phyloP scores from a whole-genome alignment of 2,113 vertebrate species.

The Dipodomys ordii region DNA sequence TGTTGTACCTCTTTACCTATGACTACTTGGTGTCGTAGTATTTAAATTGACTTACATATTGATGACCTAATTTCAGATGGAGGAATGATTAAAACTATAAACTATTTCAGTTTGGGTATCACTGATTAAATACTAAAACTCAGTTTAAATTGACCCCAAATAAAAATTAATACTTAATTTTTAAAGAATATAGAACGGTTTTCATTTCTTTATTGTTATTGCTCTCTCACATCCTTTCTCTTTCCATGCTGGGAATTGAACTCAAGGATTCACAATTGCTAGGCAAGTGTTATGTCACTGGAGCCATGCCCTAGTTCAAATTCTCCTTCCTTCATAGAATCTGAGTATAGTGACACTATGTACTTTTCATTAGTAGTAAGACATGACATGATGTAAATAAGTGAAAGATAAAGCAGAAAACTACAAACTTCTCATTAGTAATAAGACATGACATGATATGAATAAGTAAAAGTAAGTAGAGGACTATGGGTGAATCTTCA shows the following conservation, averaged over 20 bases:
- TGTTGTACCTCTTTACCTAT: not conserved
- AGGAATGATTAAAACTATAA: constrained; percentile 22
- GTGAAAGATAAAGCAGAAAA: not conserved
- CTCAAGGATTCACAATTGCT: too few relatives aligned
- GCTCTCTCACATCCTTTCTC: too few relatives aligned
- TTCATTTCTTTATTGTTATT: not conserved
- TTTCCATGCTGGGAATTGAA: too few relatives aligned
- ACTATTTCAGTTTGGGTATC: constrained; percentile 23
- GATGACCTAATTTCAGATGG: constrained; percentile 32
- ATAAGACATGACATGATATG: not conserved
- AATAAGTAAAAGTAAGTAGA: constrained; percentile 8
- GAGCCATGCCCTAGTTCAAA: too few relatives aligned
- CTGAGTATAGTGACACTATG: not conserved
- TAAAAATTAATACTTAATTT: constrained; percentile 48
- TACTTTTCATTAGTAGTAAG: constrained; percentile 7
- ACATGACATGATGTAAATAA: not conserved
- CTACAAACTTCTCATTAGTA: not conserved
- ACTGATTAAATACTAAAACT: constrained; percentile 32
- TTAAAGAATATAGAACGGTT: constrained; percentile 12
- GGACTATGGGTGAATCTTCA: not conserved
- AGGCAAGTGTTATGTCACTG: too few relatives aligned
- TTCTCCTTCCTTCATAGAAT: not conserved
- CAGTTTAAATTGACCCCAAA: constrained; percentile 47
- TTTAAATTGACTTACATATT: constrained; percentile 19
- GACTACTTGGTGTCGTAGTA: not conserved